Evolutionary conservation across 2,113 vertebrate genomes (phyloP), one percentile per base, ranked within the genome.

Genomic region (Notarius quadriscutis): DNA sequence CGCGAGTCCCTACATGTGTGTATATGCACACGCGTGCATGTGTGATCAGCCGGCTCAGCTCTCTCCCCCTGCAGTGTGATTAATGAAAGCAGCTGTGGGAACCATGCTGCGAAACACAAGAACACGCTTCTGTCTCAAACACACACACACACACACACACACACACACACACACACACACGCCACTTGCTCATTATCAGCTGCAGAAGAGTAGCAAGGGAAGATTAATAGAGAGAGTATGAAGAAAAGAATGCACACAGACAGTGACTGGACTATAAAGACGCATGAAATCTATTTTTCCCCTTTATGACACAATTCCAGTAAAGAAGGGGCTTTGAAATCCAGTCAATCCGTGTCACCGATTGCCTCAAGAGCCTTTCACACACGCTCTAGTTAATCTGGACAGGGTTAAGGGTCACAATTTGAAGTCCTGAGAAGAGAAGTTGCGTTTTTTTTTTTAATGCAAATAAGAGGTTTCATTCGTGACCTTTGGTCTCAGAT

Each of bases 31-130:
- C 14, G 65, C 18, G 72, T 83, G 34, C 72, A 84, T 86, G 83
- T 57, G 79, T 84, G 84, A 74, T 81, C 77, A 65, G 57, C 75
- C 80, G 82, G 62, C 25, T 60, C 88, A 69, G 67, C 57, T 85
- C 85, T 87, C 78, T 81, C 53, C 60, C n/a, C 74, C 75, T 67
- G 84, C 86, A 84, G 88, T 71, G 84, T 89, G 86, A 91, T 91
- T 82, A 91, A 91, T 91, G 88, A 87, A 91, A 87, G 79, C 88
- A 89, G 86, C 86, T 89, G 86, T 81, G 65, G 78, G 77, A 84
- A 81, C 74, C 88, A 83, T 63, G 81, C 88, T 81, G 83, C 10
- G 55, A 87, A 58, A 86, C 41, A 60, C 67, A 69, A 78, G 51
- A 85, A 87, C 85, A 75, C 58, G 9, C 81, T 67, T 8, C 48